These are phyloP conservation scores for Scaptodrosophila lebanonensis DNA, from an alignment of 1,140 invertebrate genomes.

Conservation along the genomic window DNA sequence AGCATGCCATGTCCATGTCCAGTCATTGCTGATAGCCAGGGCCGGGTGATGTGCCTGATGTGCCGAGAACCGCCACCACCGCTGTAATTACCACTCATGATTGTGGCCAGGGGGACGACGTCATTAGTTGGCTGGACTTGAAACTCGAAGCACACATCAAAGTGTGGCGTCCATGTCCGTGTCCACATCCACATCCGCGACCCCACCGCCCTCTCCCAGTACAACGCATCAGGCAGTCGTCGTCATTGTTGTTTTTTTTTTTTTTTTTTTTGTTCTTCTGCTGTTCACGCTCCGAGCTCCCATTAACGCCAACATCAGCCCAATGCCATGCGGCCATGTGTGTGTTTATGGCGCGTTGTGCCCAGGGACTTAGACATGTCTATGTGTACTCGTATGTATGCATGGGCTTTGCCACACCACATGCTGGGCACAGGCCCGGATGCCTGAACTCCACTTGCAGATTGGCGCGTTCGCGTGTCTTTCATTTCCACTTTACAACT, in stretches of 20 bases:
- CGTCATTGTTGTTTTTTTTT: too few species aligned
- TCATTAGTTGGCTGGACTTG: too few species aligned
- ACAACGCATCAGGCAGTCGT: too few species aligned
- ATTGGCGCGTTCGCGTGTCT: constrained; percentile 3
- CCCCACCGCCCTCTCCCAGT: constrained; percentile 1
- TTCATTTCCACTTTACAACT: constrained; percentile 1
- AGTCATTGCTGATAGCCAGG: too few species aligned
- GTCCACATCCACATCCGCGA: constrained; percentile 31
- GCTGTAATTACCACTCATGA: too few species aligned
- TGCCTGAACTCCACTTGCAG: too few species aligned
- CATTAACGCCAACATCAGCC: constrained; percentile 9
- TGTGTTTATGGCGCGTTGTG: constrained; percentile 19
- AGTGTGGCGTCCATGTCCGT: constrained; percentile 36
- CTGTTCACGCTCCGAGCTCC: constrained; percentile 4
- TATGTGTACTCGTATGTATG: not conserved
- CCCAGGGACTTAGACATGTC: constrained; percentile 7
- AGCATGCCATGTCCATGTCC: constrained; percentile 26
- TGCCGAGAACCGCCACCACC: too few species aligned
- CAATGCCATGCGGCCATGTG: not conserved
- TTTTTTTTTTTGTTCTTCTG: too few species aligned
- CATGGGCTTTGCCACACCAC: not conserved
- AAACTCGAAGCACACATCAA: too few species aligned
- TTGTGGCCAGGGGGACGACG: too few species aligned
- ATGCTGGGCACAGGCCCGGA: too few species aligned
- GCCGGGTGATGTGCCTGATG: too few species aligned